Conservation (phyloP, 2,888 invertebrate species). For the Psylliodes chrysocephalus region DNA sequence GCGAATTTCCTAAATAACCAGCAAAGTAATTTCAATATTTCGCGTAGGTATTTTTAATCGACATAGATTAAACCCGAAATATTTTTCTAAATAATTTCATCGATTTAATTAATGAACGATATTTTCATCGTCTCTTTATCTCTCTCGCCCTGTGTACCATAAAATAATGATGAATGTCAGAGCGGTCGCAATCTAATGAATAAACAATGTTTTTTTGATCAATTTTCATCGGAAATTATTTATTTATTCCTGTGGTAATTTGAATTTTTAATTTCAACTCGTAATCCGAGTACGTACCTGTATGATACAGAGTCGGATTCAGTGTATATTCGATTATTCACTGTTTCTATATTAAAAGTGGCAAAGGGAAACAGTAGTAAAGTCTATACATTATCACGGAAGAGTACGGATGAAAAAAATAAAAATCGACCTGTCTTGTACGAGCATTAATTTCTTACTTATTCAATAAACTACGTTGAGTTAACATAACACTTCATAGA, state of each 20-base stretch:
- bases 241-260: slow-evolving; percentile 24
- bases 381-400: no score
- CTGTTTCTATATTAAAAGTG: no score
- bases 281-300: background rate
- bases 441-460: no score
- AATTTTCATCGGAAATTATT: slow-evolving; percentile 25
- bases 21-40: no score
- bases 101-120: slow-evolving; percentile 8
- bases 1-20: no score
- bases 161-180: slow-evolving; percentile 9
- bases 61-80: background rate
- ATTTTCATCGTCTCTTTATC: background rate
- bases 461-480: no score
- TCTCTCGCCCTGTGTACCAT: background rate
- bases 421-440: no score
- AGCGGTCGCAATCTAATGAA: slow-evolving; percentile 11
- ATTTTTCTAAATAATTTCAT: slow-evolving; percentile 5
- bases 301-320: background rate
- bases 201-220: slow-evolving; percentile 14
- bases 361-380: no score
- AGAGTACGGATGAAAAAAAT: no score
- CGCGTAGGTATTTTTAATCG: no score
- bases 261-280: slow-evolving; percentile 16
- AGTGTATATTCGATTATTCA: no score
- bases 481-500: no score